Base-by-base conservation (phyloP, 2,888 invertebrate species). In the Biston stratarius region DNA sequence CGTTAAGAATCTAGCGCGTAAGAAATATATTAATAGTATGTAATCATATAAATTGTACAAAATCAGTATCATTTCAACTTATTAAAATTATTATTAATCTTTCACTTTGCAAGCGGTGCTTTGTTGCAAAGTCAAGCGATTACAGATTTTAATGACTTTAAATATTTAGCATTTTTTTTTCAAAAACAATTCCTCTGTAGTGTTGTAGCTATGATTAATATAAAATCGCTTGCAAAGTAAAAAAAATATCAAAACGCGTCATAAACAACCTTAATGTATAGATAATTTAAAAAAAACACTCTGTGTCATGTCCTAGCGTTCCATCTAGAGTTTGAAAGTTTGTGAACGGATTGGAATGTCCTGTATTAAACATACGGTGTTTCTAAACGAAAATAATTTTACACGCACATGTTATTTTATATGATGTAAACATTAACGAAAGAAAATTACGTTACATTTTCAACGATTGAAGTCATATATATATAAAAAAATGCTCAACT, bases 311-410 rank as follows among this genome's bases (percentile, higher is more conserved):
- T 79, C 78, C 84, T 85, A 85, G 84, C 84, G 77, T 74, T 77
- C 73, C 72, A 74, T 78, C 80, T 83, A 84, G 76, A 80, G 53
- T 49, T 24, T 58, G 75, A 76, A 56, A 81, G 76, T 83, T 84
- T 83, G 85, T 82, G 85, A 85, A 82, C 60, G 15, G 67, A 72
- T 80, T 92, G 92, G 92, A 92, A 92, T 92, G 92, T 92, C 88
- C 88, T 78, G 85, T 78, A 76, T 77, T 74, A 64, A 74, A 64
- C 64, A 71, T 67, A 56, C 55, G 7, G 51, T 69, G 73, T 71
- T 61, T 69, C 74, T 70, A 79, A 67, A 42, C 67, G 61, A 62
- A 64, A 67, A 56, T 53, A 36, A 63, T 36, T 56, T 55, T n/a
- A 45, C 49, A 67, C 60, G 45, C 38, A 65, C 68, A 58, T 47